Percentiles rank a stretch among this genome's conserved stretches.
These are phyloP conservation scores for Oncorhynchus gorbuscha DNA, from an alignment of 2,113 vertebrate species.

Conservation along the genomic window DNA sequence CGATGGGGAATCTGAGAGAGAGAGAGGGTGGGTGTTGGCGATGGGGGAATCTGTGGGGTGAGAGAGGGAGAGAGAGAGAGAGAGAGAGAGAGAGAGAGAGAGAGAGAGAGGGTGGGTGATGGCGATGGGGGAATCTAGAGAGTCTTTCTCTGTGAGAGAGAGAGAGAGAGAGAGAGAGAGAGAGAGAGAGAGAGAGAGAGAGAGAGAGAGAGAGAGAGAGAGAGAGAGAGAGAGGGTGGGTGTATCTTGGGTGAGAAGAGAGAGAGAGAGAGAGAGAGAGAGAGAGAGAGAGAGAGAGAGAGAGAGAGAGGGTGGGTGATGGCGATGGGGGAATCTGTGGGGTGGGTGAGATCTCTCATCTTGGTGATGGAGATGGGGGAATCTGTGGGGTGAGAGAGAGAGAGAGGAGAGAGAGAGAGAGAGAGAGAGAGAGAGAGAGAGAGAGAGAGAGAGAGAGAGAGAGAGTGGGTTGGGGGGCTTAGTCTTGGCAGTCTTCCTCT, in stretches of 20 bases:
- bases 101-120: not conserved
- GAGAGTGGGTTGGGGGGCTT: not conserved
- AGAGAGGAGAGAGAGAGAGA: not conserved
- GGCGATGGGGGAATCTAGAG: no score
- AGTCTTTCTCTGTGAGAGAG: no score
- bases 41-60: not conserved
- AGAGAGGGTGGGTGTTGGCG: conserved; percentile 2
- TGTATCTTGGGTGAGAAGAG: no score
- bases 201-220: no score
- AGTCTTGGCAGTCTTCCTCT: conserved; percentile 39
- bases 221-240: not conserved
- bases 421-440: no score
- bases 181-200: not conserved
- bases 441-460: not conserved
- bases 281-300: not conserved
- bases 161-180: not conserved
- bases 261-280: no score
- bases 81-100: not conserved
- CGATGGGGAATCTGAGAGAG: not conserved
- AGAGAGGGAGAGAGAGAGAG: not conserved
- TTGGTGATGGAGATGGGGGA: no score
- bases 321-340: no score
- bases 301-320: no score
- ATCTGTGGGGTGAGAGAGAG: no score
- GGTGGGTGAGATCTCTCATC: no score